phyloP scores from a whole-genome alignment of 2,888 invertebrate genomes.

The Limnephilus marmoratus region DNA sequence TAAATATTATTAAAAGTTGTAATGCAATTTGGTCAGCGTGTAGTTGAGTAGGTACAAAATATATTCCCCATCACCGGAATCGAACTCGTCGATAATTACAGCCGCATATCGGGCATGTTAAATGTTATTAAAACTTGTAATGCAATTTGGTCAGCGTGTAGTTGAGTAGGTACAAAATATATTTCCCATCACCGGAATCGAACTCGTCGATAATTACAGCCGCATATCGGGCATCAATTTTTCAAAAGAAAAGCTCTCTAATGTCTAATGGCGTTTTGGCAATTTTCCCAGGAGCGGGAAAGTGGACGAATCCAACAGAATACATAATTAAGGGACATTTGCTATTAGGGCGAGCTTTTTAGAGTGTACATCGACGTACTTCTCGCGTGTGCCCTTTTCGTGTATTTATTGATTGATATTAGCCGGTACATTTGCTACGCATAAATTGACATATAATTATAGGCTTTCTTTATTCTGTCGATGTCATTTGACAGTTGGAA shows the following conservation, averaged over 20 bases:
- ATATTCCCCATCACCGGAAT: constrained; percentile 12
- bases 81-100: constrained; percentile 54
- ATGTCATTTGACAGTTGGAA: background rate
- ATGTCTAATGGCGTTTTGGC: constrained; percentile 58
- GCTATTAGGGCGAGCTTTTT: constrained; percentile 47
- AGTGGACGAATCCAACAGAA: constrained; percentile 57
- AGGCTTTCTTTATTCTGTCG: background rate
- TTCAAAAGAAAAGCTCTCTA: constrained; percentile 55
- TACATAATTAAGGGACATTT: constrained; percentile 57
- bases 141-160: background rate
- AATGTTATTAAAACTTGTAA: background rate
- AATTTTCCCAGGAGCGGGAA: constrained; percentile 51
- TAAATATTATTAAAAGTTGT: background rate
- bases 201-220: constrained; percentile 54
- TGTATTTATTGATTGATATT: constrained; percentile 43
- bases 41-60: background rate
- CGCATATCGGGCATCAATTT: constrained; percentile 43
- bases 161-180: background rate
- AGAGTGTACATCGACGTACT: constrained; percentile 29
- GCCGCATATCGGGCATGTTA: constrained; percentile 11
- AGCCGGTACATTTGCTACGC: background rate
- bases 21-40: background rate
- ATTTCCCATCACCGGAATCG: constrained; percentile 11
- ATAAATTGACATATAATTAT: constrained; percentile 12
- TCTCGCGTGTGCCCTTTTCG: background rate